Base-by-base conservation (phyloP, 2,888 invertebrate genomes). In the Spisula solida region DNA sequence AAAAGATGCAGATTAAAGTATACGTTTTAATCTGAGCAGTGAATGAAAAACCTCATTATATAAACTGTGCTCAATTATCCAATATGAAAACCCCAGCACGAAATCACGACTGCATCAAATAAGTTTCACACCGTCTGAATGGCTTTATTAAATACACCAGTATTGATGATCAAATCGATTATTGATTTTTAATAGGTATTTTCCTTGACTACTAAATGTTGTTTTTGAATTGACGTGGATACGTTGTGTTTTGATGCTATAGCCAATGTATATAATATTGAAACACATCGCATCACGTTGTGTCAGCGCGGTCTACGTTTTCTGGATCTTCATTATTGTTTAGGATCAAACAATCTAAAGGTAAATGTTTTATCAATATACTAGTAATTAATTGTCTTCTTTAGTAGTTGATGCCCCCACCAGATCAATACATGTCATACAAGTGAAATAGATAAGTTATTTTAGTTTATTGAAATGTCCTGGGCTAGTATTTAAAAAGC, bases 141-240 rank as follows among this genome's bases (percentile, higher is more conserved):
- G 60, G 25, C 2, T 66, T 66, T 25, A 66, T n/a, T 66, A n/a
- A 66, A 66, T 66, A 66, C n/a, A 25, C n/a, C 60, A n/a, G n/a
- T 25, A 25, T 66, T n/a, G 25, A 2, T 66, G 60, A n/a, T n/a
- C 12, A 2, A 66, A 66, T 66, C 60, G 60, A 66, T 25, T 66
- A 66, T 66, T 66, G 60, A 66, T 66, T 66, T n/a, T 25, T 66
- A 66, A 66, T 25, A 4, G n/a, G 25, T 66, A 66, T 66, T 66
- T 66, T 25, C 60, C 60, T 66, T 66, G 25, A n/a, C 60, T 66
- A 66, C 60, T 66, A 66, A 66, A 66, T 25, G 10, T 66, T 66
- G 60, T 25, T 66, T 66, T 66, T 66, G n/a, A 20, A 66, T n/a
- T n/a, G 10, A 12, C 60, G 10, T 66, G 60, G 60, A 25, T 66